Base-by-base conservation (phyloP, 2,113 vertebrate species). In the Phalacrocorax pelagicus region DNA sequence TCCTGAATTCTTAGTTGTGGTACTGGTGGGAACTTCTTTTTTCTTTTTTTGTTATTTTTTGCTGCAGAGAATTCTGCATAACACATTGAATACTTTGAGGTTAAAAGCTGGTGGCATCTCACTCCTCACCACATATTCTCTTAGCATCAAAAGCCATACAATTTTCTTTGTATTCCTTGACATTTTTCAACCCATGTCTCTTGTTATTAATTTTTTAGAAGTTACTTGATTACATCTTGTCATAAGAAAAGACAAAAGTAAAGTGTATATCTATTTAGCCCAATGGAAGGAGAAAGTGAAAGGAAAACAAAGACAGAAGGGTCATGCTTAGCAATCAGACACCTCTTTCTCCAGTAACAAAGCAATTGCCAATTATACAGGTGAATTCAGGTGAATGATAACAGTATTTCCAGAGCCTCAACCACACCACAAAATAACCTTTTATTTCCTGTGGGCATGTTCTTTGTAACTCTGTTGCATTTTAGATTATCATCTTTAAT, bases 311-410 rank as follows among this genome's bases (percentile, higher is more conserved):
- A 82, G 81, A 58, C 54, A 47, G 70, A 85, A 77, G 32, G 78
- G 89, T 95, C 89, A 83, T 75, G 91, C 42, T 77, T 26, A 77
- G 95, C 78, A 94, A 94, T 80, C 44, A 91, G 96, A 91, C 26
- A 75, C 51, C 70, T 91, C 70, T 88, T 94, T 91, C 74, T 95
- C 86, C 74, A 82, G 38, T 92, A 85, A 77, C 83, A 88, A 85
- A 87, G 66, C 82, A 77, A 85, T 73, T 70, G 22, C 42, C 51
- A 69, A 34, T 87, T 89, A 72, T 27, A 73, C 26, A 6, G 42
- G 54, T 80, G 89, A 87, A 51, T 95, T 92, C 54, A 82, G n/a
- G 70, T 82, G 70, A 70, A 23, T 62, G 49, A 44, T 58, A 88
- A 46, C 23, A 62, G 55, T 70, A 73, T 87, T 95, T 87, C 85